Conservation (phyloP, 2,113 vertebrate genomes). For the Paradoxurus hermaphroditus region DNA sequence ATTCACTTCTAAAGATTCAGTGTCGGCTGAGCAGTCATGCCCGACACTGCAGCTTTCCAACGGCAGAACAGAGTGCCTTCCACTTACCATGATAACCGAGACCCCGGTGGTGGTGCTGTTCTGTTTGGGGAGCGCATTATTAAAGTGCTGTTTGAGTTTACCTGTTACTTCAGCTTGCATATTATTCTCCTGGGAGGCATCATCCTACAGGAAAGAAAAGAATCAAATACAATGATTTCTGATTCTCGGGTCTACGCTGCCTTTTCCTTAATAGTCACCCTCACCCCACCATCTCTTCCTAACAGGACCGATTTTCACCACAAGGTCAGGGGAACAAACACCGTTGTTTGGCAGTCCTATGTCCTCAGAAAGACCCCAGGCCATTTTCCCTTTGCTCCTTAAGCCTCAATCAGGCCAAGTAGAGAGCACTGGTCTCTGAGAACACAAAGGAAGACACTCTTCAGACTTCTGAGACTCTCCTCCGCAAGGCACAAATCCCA, state of each 20-base stretch:
- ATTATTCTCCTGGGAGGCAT: slow-evolving; percentile 91
- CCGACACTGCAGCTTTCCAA: rapidly evolving
- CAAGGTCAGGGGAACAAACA: background rate
- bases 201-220: slow-evolving; percentile 84
- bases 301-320: background rate
- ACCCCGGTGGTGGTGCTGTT: slow-evolving; percentile 91
- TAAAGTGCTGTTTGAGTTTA: slow-evolving; percentile 98
- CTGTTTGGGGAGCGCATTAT: slow-evolving; percentile 90
- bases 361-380: background rate
- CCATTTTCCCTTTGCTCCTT: background rate
- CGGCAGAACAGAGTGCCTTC: rapidly evolving
- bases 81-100: slow-evolving; percentile 96
- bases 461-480: background rate
- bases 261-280: background rate
- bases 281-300: background rate
- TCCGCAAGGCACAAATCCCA: background rate
- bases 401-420: background rate
- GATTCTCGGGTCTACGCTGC: rapidly evolving
- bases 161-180: slow-evolving; percentile 97
- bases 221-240: background rate
- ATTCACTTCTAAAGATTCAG: background rate
- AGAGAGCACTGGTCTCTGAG: background rate
- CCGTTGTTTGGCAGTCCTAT: rapidly evolving
- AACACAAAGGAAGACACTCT: background rate
- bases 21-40: background rate